phyloP scores from a whole-genome alignment of 2,113 vertebrate species.

The Malaclemys terrapin region DNA sequence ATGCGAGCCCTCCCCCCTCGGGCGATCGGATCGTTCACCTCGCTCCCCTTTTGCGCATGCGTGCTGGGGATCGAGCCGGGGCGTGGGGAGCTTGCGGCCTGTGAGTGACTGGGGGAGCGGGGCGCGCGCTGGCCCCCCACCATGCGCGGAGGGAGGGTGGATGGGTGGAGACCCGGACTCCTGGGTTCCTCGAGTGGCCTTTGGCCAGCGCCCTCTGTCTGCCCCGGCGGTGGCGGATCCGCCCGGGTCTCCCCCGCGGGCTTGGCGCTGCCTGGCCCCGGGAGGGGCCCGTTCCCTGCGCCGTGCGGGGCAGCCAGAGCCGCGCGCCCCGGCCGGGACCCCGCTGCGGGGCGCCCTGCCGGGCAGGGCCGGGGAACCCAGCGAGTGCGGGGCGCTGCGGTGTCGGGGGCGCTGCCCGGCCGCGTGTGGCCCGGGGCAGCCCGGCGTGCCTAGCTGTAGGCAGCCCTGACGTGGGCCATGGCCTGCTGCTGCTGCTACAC shows the following conservation, averaged over 20 bases:
- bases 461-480: not conserved
- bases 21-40: no score
- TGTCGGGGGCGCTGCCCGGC: no score
- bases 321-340: not conserved
- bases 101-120: not conserved
- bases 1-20: not conserved
- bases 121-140: no score
- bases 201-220: constrained; percentile 39
- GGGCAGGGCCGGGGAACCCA: no score
- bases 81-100: not conserved
- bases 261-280: no score
- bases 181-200: constrained; percentile 21
- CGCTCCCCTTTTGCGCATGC: not conserved
- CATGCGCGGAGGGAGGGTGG: not conserved
- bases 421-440: no score
- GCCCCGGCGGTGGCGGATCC: not conserved
- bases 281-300: not conserved
- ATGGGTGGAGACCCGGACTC: not conserved
- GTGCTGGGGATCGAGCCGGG: not conserved
- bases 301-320: constrained; percentile 14
- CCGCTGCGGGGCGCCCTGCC: no score
- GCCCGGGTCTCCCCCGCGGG: no score
- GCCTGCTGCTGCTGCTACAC: not conserved
- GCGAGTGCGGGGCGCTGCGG: no score
- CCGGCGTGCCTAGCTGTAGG: no score